Base-by-base conservation (phyloP, 2,888 invertebrate genomes). In the Mechanitis messenoides region DNA sequence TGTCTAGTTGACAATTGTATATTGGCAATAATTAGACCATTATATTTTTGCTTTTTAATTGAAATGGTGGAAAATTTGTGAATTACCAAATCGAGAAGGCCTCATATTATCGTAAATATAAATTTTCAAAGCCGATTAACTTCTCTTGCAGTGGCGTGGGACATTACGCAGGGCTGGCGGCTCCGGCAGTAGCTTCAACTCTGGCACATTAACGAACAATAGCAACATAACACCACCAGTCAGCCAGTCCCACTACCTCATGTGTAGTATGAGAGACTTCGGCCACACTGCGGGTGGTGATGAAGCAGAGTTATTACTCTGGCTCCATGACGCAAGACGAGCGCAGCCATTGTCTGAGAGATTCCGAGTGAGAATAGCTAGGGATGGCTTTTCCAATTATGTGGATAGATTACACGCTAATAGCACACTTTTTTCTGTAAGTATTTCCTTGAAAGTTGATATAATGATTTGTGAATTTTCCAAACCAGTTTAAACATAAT, bases 321-420 rank as follows among this genome's bases (percentile, higher is more conserved):
- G 95, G 75, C 87, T 97, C 0, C 97, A 95, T 81, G 97, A 98
- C 80, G 93, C 94, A 31, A 92, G 93, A 71, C 92, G 94, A 74
- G 93, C 92, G 73, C 94, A 94, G 73, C 96, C 95, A 69, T 91
- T 97, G 65, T 96, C 97, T 61, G 98, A 98, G 84, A 91, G 97
- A 68, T 97, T 97, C 88, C 91, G 97, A 76, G 96, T 97, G 72
- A 93, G 93, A 80, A 95, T 97, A 83, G 95, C 95, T 69, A 95
- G 96, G 82, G 96, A 97, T 75, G 97, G 97, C 12, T 96, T 96
- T 85, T 95, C 96, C 20, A 95, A 95, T 83, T 96, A 97, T 80
- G 93, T 96, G 67, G 96, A 97, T 75, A 94, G 96, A 76, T 84
- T 96, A 72, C 95, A 96, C 80, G 95, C 95, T 74, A 96, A 96